Conservation (phyloP, 2,113 vertebrate genomes). For the Irena cyanogastra region DNA sequence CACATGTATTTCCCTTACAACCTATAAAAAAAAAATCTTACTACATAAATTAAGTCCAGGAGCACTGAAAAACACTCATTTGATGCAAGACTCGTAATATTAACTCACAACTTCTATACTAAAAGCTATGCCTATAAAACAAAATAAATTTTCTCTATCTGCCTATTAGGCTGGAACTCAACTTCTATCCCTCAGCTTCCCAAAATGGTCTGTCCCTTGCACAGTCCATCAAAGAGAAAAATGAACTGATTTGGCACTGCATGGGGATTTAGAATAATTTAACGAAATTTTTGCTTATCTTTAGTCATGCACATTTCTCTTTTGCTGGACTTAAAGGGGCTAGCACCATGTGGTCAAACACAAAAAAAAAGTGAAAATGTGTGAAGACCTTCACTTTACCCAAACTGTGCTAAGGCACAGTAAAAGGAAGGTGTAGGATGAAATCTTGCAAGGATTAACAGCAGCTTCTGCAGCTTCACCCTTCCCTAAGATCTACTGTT, state of each 20-base stretch:
- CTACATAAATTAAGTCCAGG: not conserved
- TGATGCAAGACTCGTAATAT: not conserved
- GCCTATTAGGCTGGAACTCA: not conserved
- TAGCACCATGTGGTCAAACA: not conserved
- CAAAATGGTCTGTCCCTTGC: not conserved
- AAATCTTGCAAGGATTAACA: not conserved
- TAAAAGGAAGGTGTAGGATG: not conserved
- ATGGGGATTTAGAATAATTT: not conserved
- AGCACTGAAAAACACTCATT: not conserved
- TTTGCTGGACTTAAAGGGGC: not conserved
- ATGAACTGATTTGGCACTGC: not conserved
- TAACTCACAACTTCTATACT: not conserved
- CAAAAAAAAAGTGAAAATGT: not conserved
- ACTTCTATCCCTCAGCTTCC: not conserved
- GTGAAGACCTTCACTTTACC: not conserved
- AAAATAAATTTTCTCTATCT: not conserved
- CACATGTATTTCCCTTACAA: not conserved
- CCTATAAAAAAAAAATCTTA: not conserved
- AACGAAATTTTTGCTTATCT: not conserved
- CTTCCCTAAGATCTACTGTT: not conserved
- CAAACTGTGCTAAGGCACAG: not conserved
- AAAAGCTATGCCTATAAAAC: not conserved
- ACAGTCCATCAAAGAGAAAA: not conserved
- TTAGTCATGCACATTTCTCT: not conserved
- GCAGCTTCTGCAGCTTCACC: not conserved